Evolutionary conservation across 2,888 invertebrate genomes (phyloP).

Genomic region (Cosmia trapezina): DNA sequence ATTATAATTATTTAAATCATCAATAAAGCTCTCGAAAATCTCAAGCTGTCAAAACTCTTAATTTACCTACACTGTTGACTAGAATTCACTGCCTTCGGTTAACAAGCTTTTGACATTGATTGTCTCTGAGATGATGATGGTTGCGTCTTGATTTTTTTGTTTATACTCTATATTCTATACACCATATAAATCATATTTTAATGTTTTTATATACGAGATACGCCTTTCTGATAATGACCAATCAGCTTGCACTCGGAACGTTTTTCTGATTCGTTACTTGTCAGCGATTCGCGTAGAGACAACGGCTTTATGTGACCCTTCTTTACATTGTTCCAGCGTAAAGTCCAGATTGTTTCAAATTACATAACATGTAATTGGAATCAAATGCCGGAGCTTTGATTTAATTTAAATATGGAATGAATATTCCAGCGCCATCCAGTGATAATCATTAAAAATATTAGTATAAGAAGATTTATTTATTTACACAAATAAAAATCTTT

Average conservation of each 20-base stretch:
- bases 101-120: too few species aligned
- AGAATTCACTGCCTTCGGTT: too few species aligned
- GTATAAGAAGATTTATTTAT: not conserved
- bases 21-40: too few species aligned
- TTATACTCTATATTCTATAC: too few species aligned
- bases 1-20: too few species aligned
- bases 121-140: too few species aligned
- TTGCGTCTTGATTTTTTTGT: too few species aligned
- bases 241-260: not conserved
- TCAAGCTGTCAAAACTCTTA: too few species aligned
- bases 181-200: too few species aligned
- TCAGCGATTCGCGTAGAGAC: slow-evolving; percentile 10
- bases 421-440: not conserved
- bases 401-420: not conserved
- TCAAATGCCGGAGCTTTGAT: not conserved
- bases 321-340: not conserved
- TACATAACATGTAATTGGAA: slow-evolving; percentile 15
- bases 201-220: not conserved
- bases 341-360: slow-evolving; percentile 30
- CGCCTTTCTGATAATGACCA: not conserved
- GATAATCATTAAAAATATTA: not conserved
- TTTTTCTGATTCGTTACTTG: not conserved
- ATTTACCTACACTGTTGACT: too few species aligned
- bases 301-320: not conserved
- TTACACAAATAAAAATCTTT: not conserved